Conservation (phyloP, 2,888 invertebrate species). For the Apamea anceps region DNA sequence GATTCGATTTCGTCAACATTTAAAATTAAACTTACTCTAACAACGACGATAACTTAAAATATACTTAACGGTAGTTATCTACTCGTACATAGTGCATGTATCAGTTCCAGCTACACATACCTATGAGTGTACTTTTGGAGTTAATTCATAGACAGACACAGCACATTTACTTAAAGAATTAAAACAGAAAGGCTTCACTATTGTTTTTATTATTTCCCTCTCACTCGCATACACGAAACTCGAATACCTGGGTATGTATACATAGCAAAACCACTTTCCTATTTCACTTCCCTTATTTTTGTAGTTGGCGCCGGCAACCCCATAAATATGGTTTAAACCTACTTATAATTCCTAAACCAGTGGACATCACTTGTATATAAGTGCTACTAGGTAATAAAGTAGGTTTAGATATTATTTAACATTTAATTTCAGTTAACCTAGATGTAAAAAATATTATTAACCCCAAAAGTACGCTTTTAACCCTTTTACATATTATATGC, state of each 20-base stretch:
- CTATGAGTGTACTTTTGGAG: constrained; percentile 47
- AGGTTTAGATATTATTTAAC: not conserved
- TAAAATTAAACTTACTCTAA: constrained; percentile 67
- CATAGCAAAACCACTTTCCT: not conserved
- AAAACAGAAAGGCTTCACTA: not conserved
- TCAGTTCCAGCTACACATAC: constrained; percentile 67
- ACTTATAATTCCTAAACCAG: not conserved
- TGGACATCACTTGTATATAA: constrained; percentile 9
- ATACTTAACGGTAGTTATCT: constrained; percentile 53
- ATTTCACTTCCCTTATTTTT: not conserved
- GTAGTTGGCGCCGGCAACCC: not conserved
- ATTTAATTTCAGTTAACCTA: not conserved
- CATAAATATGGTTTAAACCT: not conserved
- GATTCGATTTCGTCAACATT: constrained; percentile 62
- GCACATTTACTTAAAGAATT: not conserved
- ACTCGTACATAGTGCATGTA: constrained; percentile 65
- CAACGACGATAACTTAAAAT: constrained; percentile 64
- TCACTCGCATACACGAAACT: not conserved
- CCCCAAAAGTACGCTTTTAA: constrained; percentile 48
- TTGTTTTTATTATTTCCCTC: not conserved
- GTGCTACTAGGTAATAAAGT: constrained; percentile 9
- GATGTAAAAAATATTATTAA: constrained; percentile 8
- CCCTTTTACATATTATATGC: constrained; percentile 40
- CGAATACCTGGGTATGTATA: not conserved
- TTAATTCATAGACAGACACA: constrained; percentile 9